Conservation (phyloP, 2,888 invertebrate species). For the Caenorhabditis macrosperma region DNA sequence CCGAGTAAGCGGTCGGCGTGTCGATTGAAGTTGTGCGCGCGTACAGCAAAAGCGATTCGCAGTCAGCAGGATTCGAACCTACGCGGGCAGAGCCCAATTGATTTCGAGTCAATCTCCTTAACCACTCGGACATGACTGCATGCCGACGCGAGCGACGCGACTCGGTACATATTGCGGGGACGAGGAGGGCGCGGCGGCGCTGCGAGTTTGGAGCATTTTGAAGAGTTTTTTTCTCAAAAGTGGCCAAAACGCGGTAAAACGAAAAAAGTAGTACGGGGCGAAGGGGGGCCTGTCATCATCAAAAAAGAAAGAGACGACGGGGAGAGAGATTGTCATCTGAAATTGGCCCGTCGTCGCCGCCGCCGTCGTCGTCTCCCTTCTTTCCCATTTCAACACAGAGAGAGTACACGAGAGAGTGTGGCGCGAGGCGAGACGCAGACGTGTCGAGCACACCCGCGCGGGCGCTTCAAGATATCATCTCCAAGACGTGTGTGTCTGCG, state of each 20-base stretch:
- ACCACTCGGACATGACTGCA: conserved; percentile 72
- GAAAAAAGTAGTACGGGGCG: not conserved
- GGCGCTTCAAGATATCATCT: conserved; percentile 23
- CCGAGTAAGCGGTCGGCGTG: not conserved
- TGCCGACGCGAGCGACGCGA: not conserved
- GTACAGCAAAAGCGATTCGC: conserved; percentile 36
- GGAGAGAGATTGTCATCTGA: conserved; percentile 50
- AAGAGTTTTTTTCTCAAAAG: not conserved
- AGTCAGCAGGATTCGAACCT: conserved; percentile 73
- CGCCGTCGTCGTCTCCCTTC: too few species aligned
- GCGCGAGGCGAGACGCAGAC: conserved; percentile 1
- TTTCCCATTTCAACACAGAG: conserved; percentile 35
- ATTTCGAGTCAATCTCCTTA: conserved; percentile 74
- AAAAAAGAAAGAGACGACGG: not conserved
- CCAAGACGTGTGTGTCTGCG: not conserved
- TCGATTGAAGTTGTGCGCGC: not conserved
- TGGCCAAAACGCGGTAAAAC: conserved; percentile 48
- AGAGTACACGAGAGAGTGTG: not conserved
- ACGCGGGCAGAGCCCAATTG: conserved; percentile 73
- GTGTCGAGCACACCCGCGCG: conserved; percentile 35
- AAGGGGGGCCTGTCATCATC: not conserved
- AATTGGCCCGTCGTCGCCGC: conserved; percentile 36
- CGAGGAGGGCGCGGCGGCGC: not conserved
- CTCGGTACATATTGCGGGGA: not conserved
- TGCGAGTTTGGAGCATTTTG: not conserved